Evolutionary conservation across 1,140 invertebrate genomes (phyloP).

Genomic region (Carcinoscorpius rotundicauda): DNA sequence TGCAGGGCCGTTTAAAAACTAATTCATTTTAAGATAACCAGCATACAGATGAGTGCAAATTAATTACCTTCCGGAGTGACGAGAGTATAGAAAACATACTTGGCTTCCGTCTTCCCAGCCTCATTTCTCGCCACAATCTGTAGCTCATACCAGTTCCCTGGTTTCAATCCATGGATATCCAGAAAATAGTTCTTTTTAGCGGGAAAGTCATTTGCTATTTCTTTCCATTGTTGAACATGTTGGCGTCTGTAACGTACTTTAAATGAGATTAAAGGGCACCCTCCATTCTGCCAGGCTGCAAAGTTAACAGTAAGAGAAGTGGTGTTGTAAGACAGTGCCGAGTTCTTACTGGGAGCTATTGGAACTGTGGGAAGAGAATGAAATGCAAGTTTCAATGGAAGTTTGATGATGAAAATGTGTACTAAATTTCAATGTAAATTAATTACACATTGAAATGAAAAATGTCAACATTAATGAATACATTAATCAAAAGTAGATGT

Average conservation of each 20-base stretch:
- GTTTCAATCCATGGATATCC: constrained; percentile 16
- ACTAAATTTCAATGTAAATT: no score
- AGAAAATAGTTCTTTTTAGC: constrained; percentile 2
- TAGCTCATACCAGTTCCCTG: constrained; percentile 35
- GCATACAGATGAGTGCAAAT: no score
- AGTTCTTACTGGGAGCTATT: constrained; percentile 23
- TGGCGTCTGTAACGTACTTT: constrained; percentile 35
- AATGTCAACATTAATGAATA: no score
- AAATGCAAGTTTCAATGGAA: no score
- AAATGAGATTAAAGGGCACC: constrained; percentile 42
- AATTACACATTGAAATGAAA: no score
- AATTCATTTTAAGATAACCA: no score
- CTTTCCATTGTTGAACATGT: constrained; percentile 25
- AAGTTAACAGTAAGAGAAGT: constrained; percentile 37
- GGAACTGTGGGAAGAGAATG: constrained; percentile 20
- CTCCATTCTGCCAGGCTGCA: constrained; percentile 40
- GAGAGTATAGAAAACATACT: no score
- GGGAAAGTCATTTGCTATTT: constrained; percentile 14
- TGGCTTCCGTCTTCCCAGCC: constrained; percentile 34
- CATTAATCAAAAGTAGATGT: no score
- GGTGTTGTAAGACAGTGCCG: constrained; percentile 29
- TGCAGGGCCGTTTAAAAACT: no score
- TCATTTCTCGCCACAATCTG: constrained; percentile 36
- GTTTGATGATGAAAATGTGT: no score
- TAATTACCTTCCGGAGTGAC: no score